Conservation (phyloP, 2,888 invertebrate species). For the Habroteleia sp. region DNA sequence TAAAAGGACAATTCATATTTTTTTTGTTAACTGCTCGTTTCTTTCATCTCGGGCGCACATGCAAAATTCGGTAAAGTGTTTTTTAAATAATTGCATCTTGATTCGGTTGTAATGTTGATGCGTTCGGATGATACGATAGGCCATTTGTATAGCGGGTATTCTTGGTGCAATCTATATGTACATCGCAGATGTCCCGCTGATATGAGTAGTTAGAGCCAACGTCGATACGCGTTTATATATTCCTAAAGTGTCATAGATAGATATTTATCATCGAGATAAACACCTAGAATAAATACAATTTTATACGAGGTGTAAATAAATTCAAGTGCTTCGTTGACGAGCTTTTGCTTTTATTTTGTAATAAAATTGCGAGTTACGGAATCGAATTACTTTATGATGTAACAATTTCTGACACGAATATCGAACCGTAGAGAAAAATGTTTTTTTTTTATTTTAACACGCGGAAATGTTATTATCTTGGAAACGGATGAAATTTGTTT, state of each 20-base stretch:
- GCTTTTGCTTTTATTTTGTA: slow-evolving; percentile 53
- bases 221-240: slow-evolving; percentile 59
- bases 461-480: slow-evolving; percentile 43
- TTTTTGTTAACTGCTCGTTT: too few species aligned
- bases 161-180: slow-evolving; percentile 49
- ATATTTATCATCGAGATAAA: slow-evolving; percentile 61
- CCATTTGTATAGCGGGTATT: slow-evolving; percentile 49
- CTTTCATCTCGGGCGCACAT: too few species aligned
- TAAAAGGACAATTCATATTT: too few species aligned
- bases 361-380: slow-evolving; percentile 53
- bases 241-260: slow-evolving; percentile 61
- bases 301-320: slow-evolving; percentile 62
- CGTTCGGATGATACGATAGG: slow-evolving; percentile 30
- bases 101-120: slow-evolving; percentile 23
- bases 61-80: slow-evolving; percentile 25
- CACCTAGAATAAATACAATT: slow-evolving; percentile 63
- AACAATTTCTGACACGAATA: slow-evolving; percentile 48
- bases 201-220: slow-evolving; percentile 55
- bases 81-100: slow-evolving; percentile 46
- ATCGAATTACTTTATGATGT: slow-evolving; percentile 58
- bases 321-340: slow-evolving; percentile 56
- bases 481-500: slow-evolving; percentile 23
- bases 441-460: slow-evolving; percentile 35
- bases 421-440: slow-evolving; percentile 44
- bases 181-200: slow-evolving; percentile 57